Base-by-base conservation (phyloP, 2,113 vertebrate species). In the Pterophyllum scalare region DNA sequence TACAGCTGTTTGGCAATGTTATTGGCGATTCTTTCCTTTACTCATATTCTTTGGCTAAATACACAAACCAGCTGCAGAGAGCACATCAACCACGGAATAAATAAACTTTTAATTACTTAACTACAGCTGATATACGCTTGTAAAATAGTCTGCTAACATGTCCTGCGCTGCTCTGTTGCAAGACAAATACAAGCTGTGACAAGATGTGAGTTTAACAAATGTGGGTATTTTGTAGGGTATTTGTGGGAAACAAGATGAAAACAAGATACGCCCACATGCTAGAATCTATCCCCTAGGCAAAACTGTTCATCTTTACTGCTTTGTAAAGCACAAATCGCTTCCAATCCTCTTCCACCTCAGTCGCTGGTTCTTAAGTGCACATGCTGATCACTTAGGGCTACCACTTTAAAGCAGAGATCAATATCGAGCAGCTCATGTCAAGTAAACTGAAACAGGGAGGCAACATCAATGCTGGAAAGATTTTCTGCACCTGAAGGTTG, bases 51-150 rank as follows among this genome's bases (percentile, higher is more conserved):
- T 80, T 59, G 43, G 22, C 24, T 35, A 17, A 56, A 70, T 15
- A 33, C 15, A 82, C 31, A 80, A 64, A 82, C 43, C 57, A 26
- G 61, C 82, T 82, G 72, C 61, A 87, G 13, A 59, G n/a, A 82
- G 61, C 35, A 43, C 61, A 58, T 84, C 38, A 72, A 26, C 17
- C 22, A 22, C 19, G 60, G n/a, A 78, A 59, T 38, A 43, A 31
- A 38, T 46, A 46, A 49, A 59, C 14, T 15, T 81, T 24, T 35
- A 1, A 77, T 82, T 78, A 57, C 61, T 82, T 58, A 74, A 26
- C 54, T n/a, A 43, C 28, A 75, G 22, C 12, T 64, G 49, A 80
- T 60, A 40, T 84, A 80, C 80, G 65, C 40, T 70, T 64, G 33
- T 8, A 22, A 64, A 64, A 40, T 14, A 38, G 49, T 22, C 8